A percentile compares a stretch with the other conserved stretches of the same genome.
Conservation (phyloP, 2,797 vertebrate genomes). For the Alca torda region DNA sequence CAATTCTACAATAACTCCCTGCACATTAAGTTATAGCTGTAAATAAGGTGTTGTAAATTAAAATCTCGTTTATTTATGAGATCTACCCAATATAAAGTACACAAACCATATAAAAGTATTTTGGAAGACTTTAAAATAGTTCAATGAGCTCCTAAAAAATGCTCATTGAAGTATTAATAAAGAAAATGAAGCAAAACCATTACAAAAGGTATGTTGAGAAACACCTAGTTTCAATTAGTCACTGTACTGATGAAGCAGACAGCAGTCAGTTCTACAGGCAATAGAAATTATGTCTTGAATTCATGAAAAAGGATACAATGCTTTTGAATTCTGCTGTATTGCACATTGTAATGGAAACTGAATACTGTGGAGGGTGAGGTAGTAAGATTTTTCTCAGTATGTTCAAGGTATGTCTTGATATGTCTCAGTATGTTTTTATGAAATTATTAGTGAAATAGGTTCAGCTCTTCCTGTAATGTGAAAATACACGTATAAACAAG, state of each 20-base stretch:
- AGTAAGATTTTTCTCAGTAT: not conserved
- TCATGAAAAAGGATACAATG: not conserved
- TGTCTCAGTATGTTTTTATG: not conserved
- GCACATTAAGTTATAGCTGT: not conserved
- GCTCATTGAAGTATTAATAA: slow-evolving; percentile 48
- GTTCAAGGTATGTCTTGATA: not conserved
- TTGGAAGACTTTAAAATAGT: slow-evolving; percentile 19
- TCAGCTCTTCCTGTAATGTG: not conserved
- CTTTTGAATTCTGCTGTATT: slow-evolving; percentile 22
- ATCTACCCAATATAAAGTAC: not conserved
- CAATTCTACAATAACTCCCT: not conserved
- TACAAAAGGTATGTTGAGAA: slow-evolving; percentile 58
- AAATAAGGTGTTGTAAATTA: not conserved
- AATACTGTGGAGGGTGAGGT: not conserved
- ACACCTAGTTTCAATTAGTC: slow-evolving; percentile 53
- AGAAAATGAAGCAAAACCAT: slow-evolving; percentile 21
- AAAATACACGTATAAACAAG: not conserved
- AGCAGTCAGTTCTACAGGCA: slow-evolving; percentile 34
- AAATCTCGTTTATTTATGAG: slow-evolving; percentile 12
- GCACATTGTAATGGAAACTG: not conserved
- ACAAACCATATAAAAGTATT: not conserved
- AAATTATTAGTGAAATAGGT: not conserved
- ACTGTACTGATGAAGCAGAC: slow-evolving; percentile 51
- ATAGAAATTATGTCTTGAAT: slow-evolving; percentile 22
- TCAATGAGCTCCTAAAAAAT: slow-evolving; percentile 25